A percentile compares a stretch with the other conserved stretches of the same genome.
Evolutionary conservation across 2,113 vertebrate genomes (phyloP).

Genomic region (Phalacrocorax carbo): DNA sequence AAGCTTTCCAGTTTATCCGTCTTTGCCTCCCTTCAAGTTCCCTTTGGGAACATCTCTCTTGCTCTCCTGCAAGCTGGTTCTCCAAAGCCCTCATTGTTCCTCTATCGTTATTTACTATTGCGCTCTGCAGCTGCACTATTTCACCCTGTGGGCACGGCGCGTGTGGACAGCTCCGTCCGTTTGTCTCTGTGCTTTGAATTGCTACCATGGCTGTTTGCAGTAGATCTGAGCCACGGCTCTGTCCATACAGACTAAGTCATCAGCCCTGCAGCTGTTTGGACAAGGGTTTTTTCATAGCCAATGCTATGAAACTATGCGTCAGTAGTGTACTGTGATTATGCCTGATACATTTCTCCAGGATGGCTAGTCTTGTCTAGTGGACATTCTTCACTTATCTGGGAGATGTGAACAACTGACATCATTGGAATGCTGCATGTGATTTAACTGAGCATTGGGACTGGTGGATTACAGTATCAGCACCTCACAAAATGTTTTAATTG

Average conservation of each 20-base stretch:
- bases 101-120: neutral
- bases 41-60: neutral
- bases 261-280: neutral
- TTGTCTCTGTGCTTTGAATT: neutral
- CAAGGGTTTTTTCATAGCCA: neutral
- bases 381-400: neutral
- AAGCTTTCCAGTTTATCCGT: neutral
- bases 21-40: neutral
- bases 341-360: neutral
- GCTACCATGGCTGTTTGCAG: neutral
- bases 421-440: neutral
- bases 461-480: neutral
- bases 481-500: neutral
- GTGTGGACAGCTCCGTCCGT: neutral
- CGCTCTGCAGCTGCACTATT: neutral
- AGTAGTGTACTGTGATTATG: neutral
- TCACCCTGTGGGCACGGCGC: neutral
- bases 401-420: neutral
- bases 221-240: neutral
- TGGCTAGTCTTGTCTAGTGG: rapidly evolving
- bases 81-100: neutral
- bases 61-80: neutral
- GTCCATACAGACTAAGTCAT: neutral
- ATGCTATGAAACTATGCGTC: rapidly evolving
- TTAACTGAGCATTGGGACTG: neutral